Evolutionary conservation across 2,797 vertebrate genomes (phyloP), one percentile per base, ranked within the genome.

Genomic region (Podargus strigoides): DNA sequence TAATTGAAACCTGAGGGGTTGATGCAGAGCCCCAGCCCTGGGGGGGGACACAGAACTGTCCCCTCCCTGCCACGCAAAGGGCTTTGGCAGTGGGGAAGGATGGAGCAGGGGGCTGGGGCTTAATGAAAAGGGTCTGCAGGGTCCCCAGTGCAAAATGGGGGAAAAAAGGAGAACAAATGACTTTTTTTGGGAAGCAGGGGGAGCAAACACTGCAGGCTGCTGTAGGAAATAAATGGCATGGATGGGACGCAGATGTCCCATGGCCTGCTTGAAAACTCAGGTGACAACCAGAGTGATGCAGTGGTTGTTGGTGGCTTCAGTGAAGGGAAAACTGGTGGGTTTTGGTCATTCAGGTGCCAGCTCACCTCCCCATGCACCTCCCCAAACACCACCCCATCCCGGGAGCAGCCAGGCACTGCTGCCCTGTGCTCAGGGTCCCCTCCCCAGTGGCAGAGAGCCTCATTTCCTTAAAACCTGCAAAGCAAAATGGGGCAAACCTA

Each of bases 41-140:
- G 19, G 8, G 6, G 5, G 26, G 26, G n/a, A n/a, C n/a, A 46
- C 2, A 0, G 44, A 15, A 52, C 16, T 0, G 4, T 47, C 62
- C 47, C 28, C 24, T 68, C 53, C 12, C 68, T 75, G 53, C 24
- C 44, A 27, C 23, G 0, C 9, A 10, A 67, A 59, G 32, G 30
- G 9, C 37, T 62, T 66, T 1, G 3, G 55, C 3, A 8, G 7
- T 12, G 16, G 50, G n/a, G 39, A 50, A 47, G 47, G 47, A 23
- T 36, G 49, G 34, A 84, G 46, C 21, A 23, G 22, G 26, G 28
- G 37, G 21, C 12, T 68, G 44, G 15, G 34, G 13, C 22, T 58
- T 32, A 20, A 44, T 16, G 34, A 70, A 50, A 50, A 81, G 7
- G 22, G 36, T n/a, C 56, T 88, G 62, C 22, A 70, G 53, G 68